Evolutionary conservation across 1,140 invertebrate species (phyloP).

Genomic region (Bradysia coprophila): DNA sequence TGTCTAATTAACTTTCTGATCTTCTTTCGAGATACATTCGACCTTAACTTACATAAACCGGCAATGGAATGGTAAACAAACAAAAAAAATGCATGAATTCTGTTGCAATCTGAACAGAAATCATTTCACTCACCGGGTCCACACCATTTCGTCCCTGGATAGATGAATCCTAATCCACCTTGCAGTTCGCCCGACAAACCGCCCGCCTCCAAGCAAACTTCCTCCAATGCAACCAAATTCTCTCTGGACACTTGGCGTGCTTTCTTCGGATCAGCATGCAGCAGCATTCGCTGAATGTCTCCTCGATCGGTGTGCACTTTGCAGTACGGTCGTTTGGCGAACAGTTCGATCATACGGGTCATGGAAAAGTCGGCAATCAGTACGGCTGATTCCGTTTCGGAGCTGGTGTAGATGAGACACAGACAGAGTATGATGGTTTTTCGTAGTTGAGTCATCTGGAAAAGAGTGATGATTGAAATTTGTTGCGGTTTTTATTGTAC

Average conservation of each 20-base stretch:
- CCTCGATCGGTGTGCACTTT: conserved; percentile 37
- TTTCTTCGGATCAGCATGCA: conserved; percentile 33
- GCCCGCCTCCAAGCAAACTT: conserved; percentile 29
- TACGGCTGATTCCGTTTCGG: conserved; percentile 23
- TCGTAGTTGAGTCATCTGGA: too few species aligned
- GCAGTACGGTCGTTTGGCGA: conserved; percentile 35
- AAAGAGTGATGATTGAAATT: too few species aligned
- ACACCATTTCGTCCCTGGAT: conserved; percentile 54
- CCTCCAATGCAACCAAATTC: conserved; percentile 34
- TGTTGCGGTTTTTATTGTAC: background rate
- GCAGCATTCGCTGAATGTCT: conserved; percentile 35
- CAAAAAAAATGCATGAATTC: too few species aligned
- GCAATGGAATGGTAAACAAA: too few species aligned
- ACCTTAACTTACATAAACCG: too few species aligned
- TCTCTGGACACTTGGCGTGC: conserved; percentile 38
- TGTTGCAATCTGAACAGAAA: too few species aligned
- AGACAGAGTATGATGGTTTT: too few species aligned
- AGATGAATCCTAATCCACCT: conserved; percentile 26
- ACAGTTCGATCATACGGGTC: conserved; percentile 42
- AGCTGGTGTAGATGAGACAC: too few species aligned
- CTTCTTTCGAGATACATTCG: too few species aligned
- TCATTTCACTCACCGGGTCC: background rate
- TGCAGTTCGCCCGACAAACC: conserved; percentile 14
- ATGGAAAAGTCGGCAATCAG: conserved; percentile 40
- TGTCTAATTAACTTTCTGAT: too few species aligned